These are phyloP conservation scores for Cylindroiulus punctatus DNA, from an alignment of 2,888 invertebrate species.

Conservation along the genomic window DNA sequence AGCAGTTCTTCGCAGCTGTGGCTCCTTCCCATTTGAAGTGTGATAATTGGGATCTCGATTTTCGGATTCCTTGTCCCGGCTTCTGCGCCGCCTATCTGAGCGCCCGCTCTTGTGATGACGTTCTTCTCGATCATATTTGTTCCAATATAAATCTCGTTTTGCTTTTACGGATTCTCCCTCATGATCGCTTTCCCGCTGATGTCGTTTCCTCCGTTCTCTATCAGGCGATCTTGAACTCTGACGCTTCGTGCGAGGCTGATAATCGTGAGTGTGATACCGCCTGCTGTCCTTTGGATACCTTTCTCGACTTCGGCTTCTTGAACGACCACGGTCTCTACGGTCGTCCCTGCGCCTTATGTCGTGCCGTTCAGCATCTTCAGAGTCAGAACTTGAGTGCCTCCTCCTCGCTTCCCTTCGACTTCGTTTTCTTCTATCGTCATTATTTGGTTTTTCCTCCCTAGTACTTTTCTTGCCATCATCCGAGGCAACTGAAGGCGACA, in stretches of 20 bases:
- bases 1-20: conserved; percentile 56
- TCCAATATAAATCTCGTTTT: conserved; percentile 58
- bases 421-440: conserved; percentile 14
- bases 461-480: not conserved
- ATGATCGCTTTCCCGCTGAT: conserved; percentile 19
- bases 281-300: not conserved
- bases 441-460: not conserved
- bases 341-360: not conserved
- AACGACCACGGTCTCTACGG: not conserved
- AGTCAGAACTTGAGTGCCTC: conserved; percentile 24
- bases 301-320: not conserved
- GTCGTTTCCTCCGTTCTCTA: not conserved
- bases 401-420: not conserved
- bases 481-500: not conserved
- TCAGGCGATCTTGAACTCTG: not conserved
- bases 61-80: conserved; percentile 43
- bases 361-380: not conserved
- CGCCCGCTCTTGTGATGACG: not conserved
- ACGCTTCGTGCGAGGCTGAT: not conserved
- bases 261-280: not conserved
- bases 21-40: conserved; percentile 56
- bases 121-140: not conserved
- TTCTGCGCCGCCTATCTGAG: conserved; percentile 14
- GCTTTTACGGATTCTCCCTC: conserved; percentile 59
- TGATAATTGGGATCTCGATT: conserved; percentile 52